A percentile compares a stretch with the other conserved stretches of the same genome.
These are phyloP conservation scores for Drosophila nebulosa DNA, from an alignment of 1,140 invertebrate species.

Conservation along the genomic window DNA sequence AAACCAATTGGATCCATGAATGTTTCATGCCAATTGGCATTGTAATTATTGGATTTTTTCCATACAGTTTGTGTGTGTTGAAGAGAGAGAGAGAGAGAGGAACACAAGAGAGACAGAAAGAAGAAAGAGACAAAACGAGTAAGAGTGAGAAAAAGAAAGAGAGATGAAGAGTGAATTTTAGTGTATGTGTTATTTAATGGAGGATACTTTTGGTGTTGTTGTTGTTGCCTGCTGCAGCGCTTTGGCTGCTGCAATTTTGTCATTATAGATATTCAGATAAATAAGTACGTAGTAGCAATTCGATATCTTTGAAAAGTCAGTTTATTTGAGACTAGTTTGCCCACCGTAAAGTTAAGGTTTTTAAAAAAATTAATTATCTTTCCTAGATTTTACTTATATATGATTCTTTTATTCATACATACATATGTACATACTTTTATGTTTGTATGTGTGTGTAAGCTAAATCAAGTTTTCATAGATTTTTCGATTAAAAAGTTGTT, in stretches of 20 bases:
- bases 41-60: slow-evolving; percentile 56
- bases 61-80: slow-evolving; percentile 4
- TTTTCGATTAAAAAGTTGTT: neutral
- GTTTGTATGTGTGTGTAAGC: neutral
- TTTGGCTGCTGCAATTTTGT: neutral
- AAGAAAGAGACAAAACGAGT: too few species aligned
- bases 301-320: too few species aligned
- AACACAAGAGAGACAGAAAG: neutral
- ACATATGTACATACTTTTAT: neutral
- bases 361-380: too few species aligned
- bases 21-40: slow-evolving; percentile 33
- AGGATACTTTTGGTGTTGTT: neutral
- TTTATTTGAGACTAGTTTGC: too few species aligned
- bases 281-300: neutral
- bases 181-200: neutral
- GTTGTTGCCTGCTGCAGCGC: neutral
- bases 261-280: neutral
- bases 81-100: neutral
- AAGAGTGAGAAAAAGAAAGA: neutral
- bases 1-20: slow-evolving; percentile 1
- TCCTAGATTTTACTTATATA: too few species aligned
- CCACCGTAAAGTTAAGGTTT: too few species aligned
- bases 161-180: neutral
- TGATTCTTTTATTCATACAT: neutral
- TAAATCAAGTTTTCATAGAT: slow-evolving; percentile 1